Conservation (phyloP, 2,113 vertebrate genomes). For the Aleadryas rufinucha region DNA sequence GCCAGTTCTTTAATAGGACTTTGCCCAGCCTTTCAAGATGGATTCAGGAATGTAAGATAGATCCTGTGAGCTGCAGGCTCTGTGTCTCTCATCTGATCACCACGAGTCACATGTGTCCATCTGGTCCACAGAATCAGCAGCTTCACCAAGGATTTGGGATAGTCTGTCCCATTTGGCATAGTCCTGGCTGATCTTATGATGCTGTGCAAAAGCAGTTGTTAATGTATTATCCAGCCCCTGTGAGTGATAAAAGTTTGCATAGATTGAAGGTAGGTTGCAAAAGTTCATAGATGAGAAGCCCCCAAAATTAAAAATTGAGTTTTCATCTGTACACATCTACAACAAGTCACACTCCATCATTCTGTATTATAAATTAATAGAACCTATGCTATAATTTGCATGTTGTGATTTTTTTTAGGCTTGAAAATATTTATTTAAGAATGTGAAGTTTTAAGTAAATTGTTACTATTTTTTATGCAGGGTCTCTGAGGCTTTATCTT, state of each 20-base stretch:
- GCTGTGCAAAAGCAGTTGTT: neutral
- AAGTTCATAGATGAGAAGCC: neutral
- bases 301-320: neutral
- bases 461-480: neutral
- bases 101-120: accelerated
- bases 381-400: neutral
- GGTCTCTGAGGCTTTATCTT: neutral
- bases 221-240: neutral
- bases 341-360: neutral
- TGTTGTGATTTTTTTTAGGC: neutral
- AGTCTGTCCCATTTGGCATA: neutral
- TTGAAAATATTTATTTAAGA: neutral
- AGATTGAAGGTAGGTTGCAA: neutral
- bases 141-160: neutral
- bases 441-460: neutral
- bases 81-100: neutral
- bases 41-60: neutral
- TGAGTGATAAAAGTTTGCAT: neutral
- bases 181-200: neutral
- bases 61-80: neutral
- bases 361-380: neutral
- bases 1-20: neutral
- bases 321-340: neutral
- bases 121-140: neutral
- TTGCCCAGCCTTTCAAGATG: neutral